A percentile compares a stretch with the other conserved stretches of the same genome.
These are phyloP conservation scores for Drepana arcuata DNA, from an alignment of 1,140 invertebrate genomes.

Conservation along the genomic window DNA sequence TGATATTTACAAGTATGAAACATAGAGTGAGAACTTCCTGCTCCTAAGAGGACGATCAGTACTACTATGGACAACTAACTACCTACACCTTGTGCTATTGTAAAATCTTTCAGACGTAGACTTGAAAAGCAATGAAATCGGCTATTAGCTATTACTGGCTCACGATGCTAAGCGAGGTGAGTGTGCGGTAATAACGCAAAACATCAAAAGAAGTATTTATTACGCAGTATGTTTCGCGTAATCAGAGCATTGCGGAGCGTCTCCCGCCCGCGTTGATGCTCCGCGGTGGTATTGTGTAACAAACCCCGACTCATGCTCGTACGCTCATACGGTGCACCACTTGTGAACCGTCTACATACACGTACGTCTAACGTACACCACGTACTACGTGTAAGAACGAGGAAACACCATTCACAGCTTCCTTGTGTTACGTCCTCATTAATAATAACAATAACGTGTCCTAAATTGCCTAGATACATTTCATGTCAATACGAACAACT, in stretches of 20 bases:
- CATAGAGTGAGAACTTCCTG: conserved; percentile 46
- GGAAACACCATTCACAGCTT: conserved; percentile 47
- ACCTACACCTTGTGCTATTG: no score
- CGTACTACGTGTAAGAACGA: conserved; percentile 45
- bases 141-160: no score
- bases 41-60: conserved; percentile 36
- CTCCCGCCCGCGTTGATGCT: conserved; percentile 25
- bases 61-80: no score
- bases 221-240: conserved; percentile 14
- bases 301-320: no score
- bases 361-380: conserved; percentile 30
- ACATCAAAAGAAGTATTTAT: no score
- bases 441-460: no score
- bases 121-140: conserved; percentile 50
- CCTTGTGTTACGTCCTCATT: conserved; percentile 57
- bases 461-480: no score
- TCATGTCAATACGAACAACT: no score
- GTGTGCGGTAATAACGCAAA: no score
- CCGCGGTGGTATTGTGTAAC: conserved; percentile 52
- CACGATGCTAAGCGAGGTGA: no score
- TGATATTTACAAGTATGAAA: conserved; percentile 70
- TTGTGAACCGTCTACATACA: not conserved
- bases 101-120: no score
- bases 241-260: conserved; percentile 46
- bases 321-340: conserved; percentile 16